Percentiles rank a stretch among this genome's conserved stretches.
phyloP scores from a whole-genome alignment of 2,888 invertebrate genomes.

The Cybosia mesomella region DNA sequence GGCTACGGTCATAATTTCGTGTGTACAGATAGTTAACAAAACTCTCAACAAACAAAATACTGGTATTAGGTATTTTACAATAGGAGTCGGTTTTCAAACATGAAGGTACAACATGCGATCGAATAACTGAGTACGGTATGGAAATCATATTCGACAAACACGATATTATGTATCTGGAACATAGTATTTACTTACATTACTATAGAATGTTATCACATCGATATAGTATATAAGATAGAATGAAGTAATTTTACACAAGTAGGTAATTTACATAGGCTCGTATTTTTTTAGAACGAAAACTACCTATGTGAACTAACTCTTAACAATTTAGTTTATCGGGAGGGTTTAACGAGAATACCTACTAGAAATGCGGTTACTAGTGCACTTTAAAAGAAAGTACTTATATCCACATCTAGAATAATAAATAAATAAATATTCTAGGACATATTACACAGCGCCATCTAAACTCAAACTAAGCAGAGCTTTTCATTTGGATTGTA shows the following conservation, averaged over 20 bases:
- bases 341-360: no score
- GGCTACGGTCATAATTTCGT: constrained; percentile 4
- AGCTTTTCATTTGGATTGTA: no score
- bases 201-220: not conserved
- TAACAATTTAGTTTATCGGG: no score
- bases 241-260: not conserved
- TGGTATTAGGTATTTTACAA: constrained; percentile 25
- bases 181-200: not conserved
- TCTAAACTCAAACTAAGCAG: no score
- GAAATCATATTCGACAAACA: not conserved
- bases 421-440: no score
- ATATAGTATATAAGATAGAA: not conserved
- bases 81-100: constrained; percentile 24
- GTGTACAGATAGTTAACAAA: constrained; percentile 2
- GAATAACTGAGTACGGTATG: constrained; percentile 18
- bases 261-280: not conserved
- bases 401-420: no score
- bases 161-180: not conserved
- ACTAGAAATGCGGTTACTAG: no score
- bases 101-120: constrained; percentile 20
- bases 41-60: constrained; percentile 24
- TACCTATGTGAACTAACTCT: no score
- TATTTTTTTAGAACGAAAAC: not conserved
- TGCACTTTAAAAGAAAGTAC: no score
- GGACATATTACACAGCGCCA: no score